phyloP scores from a whole-genome alignment of 2,113 vertebrate genomes.

The Cyprichromis sp. region DNA sequence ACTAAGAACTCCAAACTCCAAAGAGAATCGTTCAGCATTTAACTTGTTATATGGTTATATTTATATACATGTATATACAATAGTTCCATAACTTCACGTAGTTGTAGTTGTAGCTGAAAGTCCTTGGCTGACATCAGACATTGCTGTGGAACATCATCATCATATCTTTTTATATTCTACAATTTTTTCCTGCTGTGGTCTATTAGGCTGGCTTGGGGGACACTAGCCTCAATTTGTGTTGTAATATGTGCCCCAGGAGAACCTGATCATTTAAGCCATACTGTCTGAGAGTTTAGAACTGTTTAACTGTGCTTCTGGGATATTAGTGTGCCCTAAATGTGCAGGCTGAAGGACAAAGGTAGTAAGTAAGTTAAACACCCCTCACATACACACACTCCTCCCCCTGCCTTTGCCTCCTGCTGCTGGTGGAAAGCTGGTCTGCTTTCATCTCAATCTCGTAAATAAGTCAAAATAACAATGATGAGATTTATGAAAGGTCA shows the following conservation, averaged over 20 bases:
- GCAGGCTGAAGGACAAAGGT: constrained; percentile 12
- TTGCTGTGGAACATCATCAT: constrained; percentile 9
- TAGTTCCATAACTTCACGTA: background rate
- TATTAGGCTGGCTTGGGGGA: background rate
- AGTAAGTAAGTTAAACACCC: background rate
- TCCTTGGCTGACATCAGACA: background rate
- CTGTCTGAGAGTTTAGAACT: background rate
- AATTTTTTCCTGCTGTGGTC: background rate
- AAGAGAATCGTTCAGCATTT: background rate
- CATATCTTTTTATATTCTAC: background rate
- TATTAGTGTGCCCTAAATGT: background rate
- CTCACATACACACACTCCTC: background rate
- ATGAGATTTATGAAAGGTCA: constrained; percentile 9
- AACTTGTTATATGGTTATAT: background rate
- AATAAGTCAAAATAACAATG: constrained; percentile 29
- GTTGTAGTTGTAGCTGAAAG: background rate
- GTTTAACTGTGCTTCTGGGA: background rate
- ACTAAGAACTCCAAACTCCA: background rate
- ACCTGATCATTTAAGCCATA: background rate
- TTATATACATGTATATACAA: background rate
- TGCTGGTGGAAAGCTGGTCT: background rate
- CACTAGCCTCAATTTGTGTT: constrained; percentile 15
- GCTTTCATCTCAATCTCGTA: constrained; percentile 11
- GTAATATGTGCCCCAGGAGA: background rate
- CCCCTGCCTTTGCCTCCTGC: background rate